Evolutionary conservation across 2,113 vertebrate genomes (phyloP).

Genomic region (Odocoileus hemionus): DNA sequence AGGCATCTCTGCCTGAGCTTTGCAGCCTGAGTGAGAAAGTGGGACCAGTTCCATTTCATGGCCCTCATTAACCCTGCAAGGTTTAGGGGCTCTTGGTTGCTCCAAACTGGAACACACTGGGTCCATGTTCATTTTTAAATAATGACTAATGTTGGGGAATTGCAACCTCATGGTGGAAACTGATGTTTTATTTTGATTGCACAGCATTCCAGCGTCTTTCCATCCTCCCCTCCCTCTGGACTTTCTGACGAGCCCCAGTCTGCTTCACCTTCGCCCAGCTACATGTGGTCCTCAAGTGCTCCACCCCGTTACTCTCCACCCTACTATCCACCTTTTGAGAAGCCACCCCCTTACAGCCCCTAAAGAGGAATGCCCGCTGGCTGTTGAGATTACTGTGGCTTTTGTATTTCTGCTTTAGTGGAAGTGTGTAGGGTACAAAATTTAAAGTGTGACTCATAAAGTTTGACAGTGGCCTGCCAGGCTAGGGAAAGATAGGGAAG

Average conservation of each 20-base stretch:
- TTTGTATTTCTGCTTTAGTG: constrained; percentile 81
- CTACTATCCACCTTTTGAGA: constrained; percentile 95
- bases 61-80: background rate
- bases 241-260: constrained; percentile 90
- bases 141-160: background rate
- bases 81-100: background rate
- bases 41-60: background rate
- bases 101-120: constrained; percentile 1
- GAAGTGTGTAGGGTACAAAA: constrained; percentile 53
- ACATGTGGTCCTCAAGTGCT: constrained; percentile 92
- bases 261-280: constrained; percentile 92
- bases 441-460: constrained; percentile 53
- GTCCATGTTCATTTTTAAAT: background rate
- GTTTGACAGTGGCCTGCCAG: constrained; percentile 42
- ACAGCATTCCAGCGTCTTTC: constrained; percentile 89
- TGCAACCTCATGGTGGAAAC: background rate
- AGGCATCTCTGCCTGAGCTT: background rate
- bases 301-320: constrained; percentile 95
- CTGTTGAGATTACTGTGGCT: constrained; percentile 73
- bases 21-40: background rate
- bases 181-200: constrained; percentile 57
- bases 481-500: constrained; percentile 52
- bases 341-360: constrained; percentile 97
- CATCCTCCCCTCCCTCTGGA: constrained; percentile 88
- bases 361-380: constrained; percentile 70